Evolutionary conservation across 2,888 invertebrate species (phyloP).

Genomic region (Colostygia pectinataria): DNA sequence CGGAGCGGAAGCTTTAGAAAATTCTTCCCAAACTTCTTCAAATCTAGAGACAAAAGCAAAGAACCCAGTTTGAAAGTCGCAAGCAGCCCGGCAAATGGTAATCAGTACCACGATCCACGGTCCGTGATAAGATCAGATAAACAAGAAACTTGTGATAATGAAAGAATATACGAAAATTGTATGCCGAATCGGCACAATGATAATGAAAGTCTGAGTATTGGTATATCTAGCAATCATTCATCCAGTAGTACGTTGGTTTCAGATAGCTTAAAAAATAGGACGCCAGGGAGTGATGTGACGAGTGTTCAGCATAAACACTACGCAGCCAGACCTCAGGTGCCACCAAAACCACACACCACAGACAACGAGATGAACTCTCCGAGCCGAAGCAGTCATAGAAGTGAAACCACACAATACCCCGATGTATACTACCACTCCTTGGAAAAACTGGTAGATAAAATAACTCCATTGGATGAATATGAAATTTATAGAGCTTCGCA

Average conservation of each 20-base stretch:
- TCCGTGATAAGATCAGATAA: constrained; percentile 49
- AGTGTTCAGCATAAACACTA: constrained; percentile 42
- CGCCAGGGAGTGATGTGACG: constrained; percentile 29
- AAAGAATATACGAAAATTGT: constrained; percentile 73
- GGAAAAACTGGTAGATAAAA: constrained; percentile 63
- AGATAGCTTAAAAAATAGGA: constrained; percentile 53
- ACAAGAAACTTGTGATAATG: constrained; percentile 46
- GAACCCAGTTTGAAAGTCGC: constrained; percentile 37
- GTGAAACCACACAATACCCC: constrained; percentile 49
- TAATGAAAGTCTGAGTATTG: constrained; percentile 45
- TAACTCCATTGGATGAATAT: constrained; percentile 59
- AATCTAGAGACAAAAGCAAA: constrained; percentile 60
- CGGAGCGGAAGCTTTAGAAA: constrained; percentile 66
- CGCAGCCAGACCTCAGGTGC: constrained; percentile 59
- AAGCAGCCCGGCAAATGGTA: constrained; percentile 50
- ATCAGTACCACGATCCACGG: constrained; percentile 67
- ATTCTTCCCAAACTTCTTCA: constrained; percentile 67
- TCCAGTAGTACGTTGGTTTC: constrained; percentile 73
- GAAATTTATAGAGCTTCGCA: constrained; percentile 65
- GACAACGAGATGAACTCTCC: constrained; percentile 44
- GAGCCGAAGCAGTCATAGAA: constrained; percentile 31
- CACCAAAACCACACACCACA: constrained; percentile 56
- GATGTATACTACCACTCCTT: constrained; percentile 75
- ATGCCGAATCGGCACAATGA: constrained; percentile 43
- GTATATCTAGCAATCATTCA: constrained; percentile 59